Conservation (phyloP, 2,113 vertebrate species). For the Aviceda subcristata region DNA sequence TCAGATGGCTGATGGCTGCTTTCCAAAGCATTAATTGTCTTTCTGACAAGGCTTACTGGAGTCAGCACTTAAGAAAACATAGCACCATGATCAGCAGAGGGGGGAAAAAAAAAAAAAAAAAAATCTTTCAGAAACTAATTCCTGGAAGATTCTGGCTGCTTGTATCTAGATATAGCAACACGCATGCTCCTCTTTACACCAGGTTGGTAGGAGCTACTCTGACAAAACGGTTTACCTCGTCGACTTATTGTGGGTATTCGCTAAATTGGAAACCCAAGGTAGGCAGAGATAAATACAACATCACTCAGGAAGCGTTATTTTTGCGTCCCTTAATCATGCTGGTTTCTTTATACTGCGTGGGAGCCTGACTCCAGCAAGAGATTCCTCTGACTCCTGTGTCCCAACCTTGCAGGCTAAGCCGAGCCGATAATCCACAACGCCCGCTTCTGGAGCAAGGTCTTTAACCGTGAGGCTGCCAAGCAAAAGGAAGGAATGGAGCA, state of each 20-base stretch:
- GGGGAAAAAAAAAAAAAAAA: background rate
- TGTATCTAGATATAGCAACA: background rate
- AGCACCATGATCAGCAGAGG: background rate
- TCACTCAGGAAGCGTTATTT: background rate
- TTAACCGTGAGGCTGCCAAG: background rate
- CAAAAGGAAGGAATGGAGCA: background rate
- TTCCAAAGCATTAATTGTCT: constrained; percentile 47
- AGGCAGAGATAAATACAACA: background rate
- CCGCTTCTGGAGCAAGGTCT: background rate
- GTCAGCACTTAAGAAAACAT: background rate
- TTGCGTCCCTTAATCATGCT: background rate
- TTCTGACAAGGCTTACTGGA: constrained; percentile 13
- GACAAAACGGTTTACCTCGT: background rate
- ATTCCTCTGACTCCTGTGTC: background rate
- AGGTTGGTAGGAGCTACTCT: background rate
- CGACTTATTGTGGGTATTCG: background rate
- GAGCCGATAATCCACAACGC: background rate
- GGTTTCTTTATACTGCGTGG: background rate
- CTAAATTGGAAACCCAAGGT: background rate
- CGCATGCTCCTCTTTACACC: background rate
- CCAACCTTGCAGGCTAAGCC: background rate
- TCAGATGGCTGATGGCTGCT: background rate
- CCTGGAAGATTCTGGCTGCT: background rate
- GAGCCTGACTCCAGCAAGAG: background rate
- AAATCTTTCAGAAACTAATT: background rate